Evolutionary conservation across 1,140 invertebrate genomes (phyloP).

Genomic region (Anastatus disparis): DNA sequence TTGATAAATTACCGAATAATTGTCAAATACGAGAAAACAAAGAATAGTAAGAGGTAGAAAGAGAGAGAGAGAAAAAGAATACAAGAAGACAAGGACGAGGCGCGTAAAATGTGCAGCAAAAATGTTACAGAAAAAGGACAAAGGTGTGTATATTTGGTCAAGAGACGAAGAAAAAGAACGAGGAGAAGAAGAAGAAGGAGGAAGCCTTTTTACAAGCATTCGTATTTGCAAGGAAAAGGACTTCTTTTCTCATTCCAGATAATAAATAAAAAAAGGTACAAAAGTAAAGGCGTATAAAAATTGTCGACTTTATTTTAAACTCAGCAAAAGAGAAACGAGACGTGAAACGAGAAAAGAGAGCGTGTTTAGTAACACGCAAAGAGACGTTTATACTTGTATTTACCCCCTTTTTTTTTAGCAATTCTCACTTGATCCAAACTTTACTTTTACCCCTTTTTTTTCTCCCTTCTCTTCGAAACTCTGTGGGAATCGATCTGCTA

Average conservation of each 20-base stretch:
- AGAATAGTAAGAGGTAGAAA: constrained; percentile 37
- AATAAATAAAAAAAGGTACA: constrained; percentile 5
- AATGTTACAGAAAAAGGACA: constrained; percentile 5
- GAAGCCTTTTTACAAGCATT: constrained; percentile 15
- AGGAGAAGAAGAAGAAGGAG: not conserved
- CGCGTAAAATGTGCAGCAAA: constrained; percentile 16
- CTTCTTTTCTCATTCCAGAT: no score
- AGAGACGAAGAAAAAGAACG: no score
- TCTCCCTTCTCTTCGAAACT: not conserved
- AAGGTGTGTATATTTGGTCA: no score
- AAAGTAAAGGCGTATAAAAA: not conserved
- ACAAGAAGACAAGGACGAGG: constrained; percentile 17
- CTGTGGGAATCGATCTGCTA: constrained; percentile 23
- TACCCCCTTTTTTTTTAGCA: constrained; percentile 40
- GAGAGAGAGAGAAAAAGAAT: constrained; percentile 35
- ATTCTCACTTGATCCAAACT: not conserved
- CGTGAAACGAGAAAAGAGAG: constrained; percentile 30
- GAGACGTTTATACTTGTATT: constrained; percentile 48
- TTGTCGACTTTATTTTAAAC: constrained; percentile 35
- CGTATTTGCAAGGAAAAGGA: not conserved
- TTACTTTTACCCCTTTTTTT: no score
- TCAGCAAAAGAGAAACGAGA: not conserved
- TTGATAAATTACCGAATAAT: constrained; percentile 70
- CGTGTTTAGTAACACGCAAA: constrained; percentile 47
- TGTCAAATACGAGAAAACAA: constrained; percentile 63